A percentile compares a stretch with the other conserved stretches of the same genome.
phyloP scores from a whole-genome alignment of 2,797 vertebrate species.

The Monodelphis domestica region DNA sequence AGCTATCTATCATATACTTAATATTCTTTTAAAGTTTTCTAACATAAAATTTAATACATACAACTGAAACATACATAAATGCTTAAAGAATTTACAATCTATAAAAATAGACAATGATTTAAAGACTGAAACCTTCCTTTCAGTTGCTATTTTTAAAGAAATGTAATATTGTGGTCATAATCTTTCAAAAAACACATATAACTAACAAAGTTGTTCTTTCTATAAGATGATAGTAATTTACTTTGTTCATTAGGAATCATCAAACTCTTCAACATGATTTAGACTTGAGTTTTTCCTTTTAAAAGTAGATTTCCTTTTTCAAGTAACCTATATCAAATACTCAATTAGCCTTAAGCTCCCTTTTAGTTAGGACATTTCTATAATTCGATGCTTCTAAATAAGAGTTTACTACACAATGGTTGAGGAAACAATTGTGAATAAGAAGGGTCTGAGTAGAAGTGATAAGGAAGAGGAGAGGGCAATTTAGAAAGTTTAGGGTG shows the following conservation, averaged over 20 bases:
- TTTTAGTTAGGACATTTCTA: constrained; percentile 22
- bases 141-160: not conserved
- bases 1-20: not conserved
- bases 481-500: constrained; percentile 24
- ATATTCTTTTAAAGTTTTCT: not conserved
- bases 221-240: not conserved
- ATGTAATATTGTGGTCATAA: constrained; percentile 10
- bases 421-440: constrained; percentile 8
- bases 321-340: not conserved
- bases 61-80: not conserved
- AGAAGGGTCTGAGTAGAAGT: not conserved
- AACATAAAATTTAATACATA: not conserved
- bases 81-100: not conserved
- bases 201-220: not conserved
- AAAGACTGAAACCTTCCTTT: constrained; percentile 9
- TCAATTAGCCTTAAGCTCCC: not conserved
- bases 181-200: constrained; percentile 2
- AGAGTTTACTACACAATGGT: constrained; percentile 22
- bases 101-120: not conserved
- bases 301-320: not conserved
- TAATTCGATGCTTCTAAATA: constrained; percentile 22
- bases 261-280: constrained; percentile 25
- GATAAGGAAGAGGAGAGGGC: constrained; percentile 14
- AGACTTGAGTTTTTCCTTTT: not conserved
- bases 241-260: constrained; percentile 48